phyloP scores from a whole-genome alignment of 2,888 invertebrate genomes.

The Drosophila recens region DNA sequence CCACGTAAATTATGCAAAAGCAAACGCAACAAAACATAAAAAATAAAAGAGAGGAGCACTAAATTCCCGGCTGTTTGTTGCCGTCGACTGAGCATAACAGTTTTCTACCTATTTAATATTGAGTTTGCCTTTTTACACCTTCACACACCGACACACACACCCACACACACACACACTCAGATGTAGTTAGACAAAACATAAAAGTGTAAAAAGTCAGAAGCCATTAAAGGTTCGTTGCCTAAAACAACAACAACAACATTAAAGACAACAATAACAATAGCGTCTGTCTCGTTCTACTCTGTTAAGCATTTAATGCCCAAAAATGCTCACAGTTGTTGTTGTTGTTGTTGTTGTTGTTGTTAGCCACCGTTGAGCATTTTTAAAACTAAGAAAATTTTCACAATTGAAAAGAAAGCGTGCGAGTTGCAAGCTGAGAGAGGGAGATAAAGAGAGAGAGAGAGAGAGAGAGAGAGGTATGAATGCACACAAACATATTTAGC shows the following conservation, averaged over 20 bases:
- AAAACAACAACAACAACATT: conserved; percentile 46
- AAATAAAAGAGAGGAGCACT: not conserved
- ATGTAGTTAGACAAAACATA: conserved; percentile 58
- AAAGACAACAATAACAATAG: conserved; percentile 41
- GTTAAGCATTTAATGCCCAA: conserved; percentile 72
- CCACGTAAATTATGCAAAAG: conserved; percentile 66
- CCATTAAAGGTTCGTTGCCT: conserved; percentile 68
- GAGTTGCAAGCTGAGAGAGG: conserved; percentile 34
- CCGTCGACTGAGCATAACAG: conserved; percentile 77
- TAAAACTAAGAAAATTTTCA: conserved; percentile 44
- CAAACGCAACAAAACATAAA: conserved; percentile 25
- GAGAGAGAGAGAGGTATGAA: no score
- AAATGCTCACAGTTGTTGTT: conserved; percentile 37
- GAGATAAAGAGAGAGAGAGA: not conserved
- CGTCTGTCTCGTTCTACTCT: conserved; percentile 70
- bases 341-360: conserved; percentile 25
- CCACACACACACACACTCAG: conserved; percentile 12
- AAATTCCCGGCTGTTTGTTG: conserved; percentile 13
- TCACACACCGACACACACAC: conserved; percentile 58
- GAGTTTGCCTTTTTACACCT: conserved; percentile 76
- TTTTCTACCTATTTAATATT: conserved; percentile 65
- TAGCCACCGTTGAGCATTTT: conserved; percentile 36
- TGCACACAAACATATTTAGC: not conserved
- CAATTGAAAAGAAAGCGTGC: conserved; percentile 76
- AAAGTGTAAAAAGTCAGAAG: conserved; percentile 77